Percentiles rank a stretch among this genome's conserved stretches.
phyloP scores from a whole-genome alignment of 2,113 vertebrate genomes.

The Syngnathus floridae region DNA sequence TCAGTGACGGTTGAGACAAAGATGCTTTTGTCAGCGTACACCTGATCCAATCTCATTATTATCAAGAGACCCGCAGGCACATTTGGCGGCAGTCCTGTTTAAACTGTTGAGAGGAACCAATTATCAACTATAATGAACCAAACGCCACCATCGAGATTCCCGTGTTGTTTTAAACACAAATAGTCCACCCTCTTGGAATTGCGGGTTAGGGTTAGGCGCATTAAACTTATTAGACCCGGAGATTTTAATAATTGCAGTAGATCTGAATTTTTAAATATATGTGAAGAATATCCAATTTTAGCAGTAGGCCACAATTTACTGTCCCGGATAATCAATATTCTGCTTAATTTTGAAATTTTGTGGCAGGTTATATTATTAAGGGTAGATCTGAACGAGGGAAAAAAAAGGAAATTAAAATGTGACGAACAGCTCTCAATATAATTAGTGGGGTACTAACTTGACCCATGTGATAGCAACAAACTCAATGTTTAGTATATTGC shows the following conservation, averaged over 20 bases:
- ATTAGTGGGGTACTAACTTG: no score
- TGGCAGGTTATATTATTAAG: no score
- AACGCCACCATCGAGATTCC: not conserved
- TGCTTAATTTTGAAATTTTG: no score
- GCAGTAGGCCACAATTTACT: no score
- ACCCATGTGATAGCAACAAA: no score
- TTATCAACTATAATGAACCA: not conserved
- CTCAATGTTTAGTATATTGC: no score
- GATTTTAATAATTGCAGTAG: not conserved
- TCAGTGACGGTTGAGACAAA: constrained; percentile 30
- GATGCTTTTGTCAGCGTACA: constrained; percentile 25
- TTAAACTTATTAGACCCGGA: not conserved
- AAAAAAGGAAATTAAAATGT: no score
- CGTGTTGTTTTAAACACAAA: not conserved
- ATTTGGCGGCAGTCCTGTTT: not conserved
- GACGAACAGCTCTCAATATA: no score
- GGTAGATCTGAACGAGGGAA: no score
- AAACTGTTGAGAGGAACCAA: not conserved
- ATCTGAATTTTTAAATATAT: not conserved
- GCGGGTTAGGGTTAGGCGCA: no score
- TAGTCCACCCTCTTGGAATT: not conserved
- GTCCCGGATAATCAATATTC: no score
- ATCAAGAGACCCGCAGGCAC: constrained; percentile 31
- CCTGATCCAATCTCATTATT: constrained; percentile 50
- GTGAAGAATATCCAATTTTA: no score